phyloP scores from a whole-genome alignment of 2,797 vertebrate genomes.

The Xiphophorus birchmanni region DNA sequence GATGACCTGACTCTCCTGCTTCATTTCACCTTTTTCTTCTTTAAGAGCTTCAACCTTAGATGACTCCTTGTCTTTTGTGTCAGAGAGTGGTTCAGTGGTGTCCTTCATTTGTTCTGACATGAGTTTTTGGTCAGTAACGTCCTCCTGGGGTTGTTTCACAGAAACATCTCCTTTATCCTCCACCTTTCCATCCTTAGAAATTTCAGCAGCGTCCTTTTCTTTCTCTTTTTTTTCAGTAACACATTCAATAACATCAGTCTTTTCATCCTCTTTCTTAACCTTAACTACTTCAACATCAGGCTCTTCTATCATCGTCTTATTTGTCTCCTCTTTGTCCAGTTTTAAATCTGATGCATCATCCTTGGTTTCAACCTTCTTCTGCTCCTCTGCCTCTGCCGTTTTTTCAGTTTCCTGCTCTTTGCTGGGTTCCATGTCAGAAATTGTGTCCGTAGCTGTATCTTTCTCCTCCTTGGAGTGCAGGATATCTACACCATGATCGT shows the following conservation, averaged over 20 bases:
- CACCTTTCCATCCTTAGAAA: constrained; percentile 32
- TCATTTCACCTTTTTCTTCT: constrained; percentile 27
- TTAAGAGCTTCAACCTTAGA: constrained; percentile 23
- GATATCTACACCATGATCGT: constrained; percentile 17
- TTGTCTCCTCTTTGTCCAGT: constrained; percentile 33
- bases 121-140: constrained; percentile 37
- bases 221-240: constrained; percentile 25
- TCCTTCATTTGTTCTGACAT: constrained; percentile 31
- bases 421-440: constrained; percentile 25
- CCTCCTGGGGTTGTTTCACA: constrained; percentile 31
- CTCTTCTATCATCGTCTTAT: constrained; percentile 37
- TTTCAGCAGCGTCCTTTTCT: constrained; percentile 27
- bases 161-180: constrained; percentile 21
- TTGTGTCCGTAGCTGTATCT: constrained; percentile 22
- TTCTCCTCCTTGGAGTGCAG: constrained; percentile 38
- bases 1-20: background rate
- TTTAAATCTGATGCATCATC: constrained; percentile 38
- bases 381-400: constrained; percentile 13
- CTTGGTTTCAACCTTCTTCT: constrained; percentile 29
- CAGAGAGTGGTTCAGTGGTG: constrained; percentile 9
- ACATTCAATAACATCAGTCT: constrained; percentile 22
- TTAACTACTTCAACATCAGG: constrained; percentile 25
- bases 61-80: constrained; percentile 21
- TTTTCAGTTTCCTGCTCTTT: constrained; percentile 43
- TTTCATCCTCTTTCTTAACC: constrained; percentile 38